phyloP scores from a whole-genome alignment of 2,113 vertebrate genomes.

The Corythaeola cristata region DNA sequence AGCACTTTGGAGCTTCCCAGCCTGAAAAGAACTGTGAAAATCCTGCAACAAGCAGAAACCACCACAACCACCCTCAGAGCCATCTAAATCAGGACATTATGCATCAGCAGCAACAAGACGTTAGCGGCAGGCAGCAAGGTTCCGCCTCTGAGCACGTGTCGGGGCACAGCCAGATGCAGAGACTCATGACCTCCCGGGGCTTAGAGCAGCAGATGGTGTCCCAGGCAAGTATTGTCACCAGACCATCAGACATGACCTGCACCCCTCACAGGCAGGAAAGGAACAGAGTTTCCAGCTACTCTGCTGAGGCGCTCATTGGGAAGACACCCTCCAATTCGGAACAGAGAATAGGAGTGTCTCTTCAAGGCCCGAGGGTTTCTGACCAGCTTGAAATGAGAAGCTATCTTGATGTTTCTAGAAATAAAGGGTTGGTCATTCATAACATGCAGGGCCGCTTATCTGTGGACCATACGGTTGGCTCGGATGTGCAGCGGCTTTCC shows the following conservation, averaged over 20 bases:
- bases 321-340: conserved; percentile 89
- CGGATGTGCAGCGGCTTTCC: conserved; percentile 85
- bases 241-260: conserved; percentile 88
- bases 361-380: conserved; percentile 84
- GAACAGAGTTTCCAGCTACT: conserved; percentile 95
- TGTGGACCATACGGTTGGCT: conserved; percentile 79
- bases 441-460: conserved; percentile 86
- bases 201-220: conserved; percentile 94
- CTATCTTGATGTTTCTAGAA: conserved; percentile 89
- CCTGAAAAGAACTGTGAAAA: conserved; percentile 93
- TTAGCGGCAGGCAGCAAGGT: conserved; percentile 80
- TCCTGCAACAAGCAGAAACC: conserved; percentile 79
- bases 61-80: conserved; percentile 80
- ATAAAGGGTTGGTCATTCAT: conserved; percentile 85
- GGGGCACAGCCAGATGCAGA: conserved; percentile 87
- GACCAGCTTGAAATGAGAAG: conserved; percentile 92
- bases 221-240: conserved; percentile 86
- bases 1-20: conserved; percentile 87
- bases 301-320: conserved; percentile 95
- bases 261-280: conserved; percentile 91
- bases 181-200: conserved; percentile 88
- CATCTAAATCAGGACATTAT: conserved; percentile 83
- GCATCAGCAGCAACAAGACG: conserved; percentile 81
- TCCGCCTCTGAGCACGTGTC: conserved; percentile 76
- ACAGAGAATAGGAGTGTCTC: conserved; percentile 88